Conservation (phyloP, 2,113 vertebrate species). For the Eolophus roseicapilla region DNA sequence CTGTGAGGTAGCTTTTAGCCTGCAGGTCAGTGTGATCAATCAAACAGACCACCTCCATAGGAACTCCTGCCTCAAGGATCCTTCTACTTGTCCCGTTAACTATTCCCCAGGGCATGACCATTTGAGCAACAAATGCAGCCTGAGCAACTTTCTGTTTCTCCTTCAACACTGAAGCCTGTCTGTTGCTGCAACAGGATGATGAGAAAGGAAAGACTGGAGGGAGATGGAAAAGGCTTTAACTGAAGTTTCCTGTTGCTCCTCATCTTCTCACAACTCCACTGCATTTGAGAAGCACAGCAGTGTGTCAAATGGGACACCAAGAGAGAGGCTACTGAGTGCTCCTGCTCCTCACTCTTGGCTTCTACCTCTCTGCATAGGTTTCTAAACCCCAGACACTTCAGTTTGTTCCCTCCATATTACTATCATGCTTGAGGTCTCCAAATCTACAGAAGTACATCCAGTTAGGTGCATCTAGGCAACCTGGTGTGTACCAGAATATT, state of each 20-base stretch:
- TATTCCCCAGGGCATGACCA: not conserved
- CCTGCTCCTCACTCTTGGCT: not conserved
- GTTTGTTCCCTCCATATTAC: not conserved
- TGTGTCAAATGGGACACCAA: not conserved
- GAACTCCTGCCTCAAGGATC: not conserved
- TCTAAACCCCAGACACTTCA: not conserved
- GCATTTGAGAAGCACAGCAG: not conserved
- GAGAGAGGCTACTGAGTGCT: not conserved
- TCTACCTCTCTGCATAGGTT: not conserved
- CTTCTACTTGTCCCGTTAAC: not conserved
- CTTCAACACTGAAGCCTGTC: not conserved
- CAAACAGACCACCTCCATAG: not conserved
- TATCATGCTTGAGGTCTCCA: not conserved
- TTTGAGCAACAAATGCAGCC: not conserved
- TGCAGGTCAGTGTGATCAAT: not conserved
- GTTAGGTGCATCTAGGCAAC: not conserved
- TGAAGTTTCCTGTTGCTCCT: not conserved
- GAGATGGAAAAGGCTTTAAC: not conserved
- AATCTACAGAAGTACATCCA: not conserved
- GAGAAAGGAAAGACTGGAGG: not conserved
- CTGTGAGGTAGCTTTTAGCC: not conserved
- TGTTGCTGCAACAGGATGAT: not conserved
- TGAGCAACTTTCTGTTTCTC: not conserved
- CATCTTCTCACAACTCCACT: not conserved
- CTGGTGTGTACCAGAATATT: not conserved